Evolutionary conservation across 2,888 invertebrate genomes (phyloP).

Genomic region (Eristalis pertinax): DNA sequence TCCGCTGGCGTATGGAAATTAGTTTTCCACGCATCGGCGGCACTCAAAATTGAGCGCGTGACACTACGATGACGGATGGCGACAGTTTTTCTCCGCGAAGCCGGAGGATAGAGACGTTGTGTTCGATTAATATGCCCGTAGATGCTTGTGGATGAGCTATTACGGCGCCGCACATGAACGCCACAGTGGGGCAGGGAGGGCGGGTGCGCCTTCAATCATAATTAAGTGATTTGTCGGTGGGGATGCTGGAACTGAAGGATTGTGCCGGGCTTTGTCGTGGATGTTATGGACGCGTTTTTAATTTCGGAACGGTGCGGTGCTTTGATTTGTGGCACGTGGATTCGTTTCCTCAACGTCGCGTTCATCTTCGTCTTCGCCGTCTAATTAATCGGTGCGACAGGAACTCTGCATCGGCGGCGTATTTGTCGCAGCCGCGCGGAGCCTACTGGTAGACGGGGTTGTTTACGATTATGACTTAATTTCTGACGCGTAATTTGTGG

Average conservation of each 20-base stretch:
- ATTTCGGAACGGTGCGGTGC: slow-evolving; percentile 44
- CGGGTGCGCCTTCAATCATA: slow-evolving; percentile 78
- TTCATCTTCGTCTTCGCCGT: slow-evolving; percentile 28
- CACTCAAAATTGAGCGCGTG: slow-evolving; percentile 78
- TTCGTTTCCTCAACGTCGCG: slow-evolving; percentile 5
- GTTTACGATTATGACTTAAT: slow-evolving; percentile 70
- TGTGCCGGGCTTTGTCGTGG: slow-evolving; percentile 32
- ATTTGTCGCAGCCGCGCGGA: slow-evolving; percentile 43
- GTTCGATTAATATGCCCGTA: slow-evolving; percentile 58
- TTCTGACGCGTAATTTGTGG: slow-evolving; percentile 70
- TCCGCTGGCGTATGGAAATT: slow-evolving; percentile 76
- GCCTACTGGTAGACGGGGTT: slow-evolving; percentile 40
- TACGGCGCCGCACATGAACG: slow-evolving; percentile 29
- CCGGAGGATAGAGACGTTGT: slow-evolving; percentile 53
- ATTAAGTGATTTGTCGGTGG: slow-evolving; percentile 79
- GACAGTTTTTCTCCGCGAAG: slow-evolving; percentile 61
- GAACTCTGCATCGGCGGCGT: slow-evolving; percentile 63
- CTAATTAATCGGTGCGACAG: slow-evolving; percentile 69
- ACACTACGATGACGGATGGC: slow-evolving; percentile 71
- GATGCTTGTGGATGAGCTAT: slow-evolving; percentile 24
- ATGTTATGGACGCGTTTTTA: slow-evolving; percentile 64
- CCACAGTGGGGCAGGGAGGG: slow-evolving; percentile 2
- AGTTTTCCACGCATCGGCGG: slow-evolving; percentile 81
- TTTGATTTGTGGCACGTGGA: slow-evolving; percentile 72
- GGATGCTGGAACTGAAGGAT: slow-evolving; percentile 60